Conservation (phyloP, 2,113 vertebrate species). For the Bucco capensis region DNA sequence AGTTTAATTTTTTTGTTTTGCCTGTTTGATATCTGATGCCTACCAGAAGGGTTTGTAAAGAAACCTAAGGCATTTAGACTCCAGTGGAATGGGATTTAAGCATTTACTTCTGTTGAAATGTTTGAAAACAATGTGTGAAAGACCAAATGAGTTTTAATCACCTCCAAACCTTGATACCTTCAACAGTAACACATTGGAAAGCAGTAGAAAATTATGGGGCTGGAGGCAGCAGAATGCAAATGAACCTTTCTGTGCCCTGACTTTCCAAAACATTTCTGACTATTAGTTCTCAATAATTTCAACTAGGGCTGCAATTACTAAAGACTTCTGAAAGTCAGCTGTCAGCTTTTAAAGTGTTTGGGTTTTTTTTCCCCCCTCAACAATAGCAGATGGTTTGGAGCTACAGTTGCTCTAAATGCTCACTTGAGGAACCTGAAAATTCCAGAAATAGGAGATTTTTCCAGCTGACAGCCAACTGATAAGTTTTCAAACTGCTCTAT, state of each 20-base stretch:
- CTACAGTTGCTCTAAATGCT: neutral
- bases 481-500: neutral
- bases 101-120: constrained; percentile 39
- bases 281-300: constrained; percentile 23
- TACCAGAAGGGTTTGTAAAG: constrained; percentile 56
- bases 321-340: constrained; percentile 37
- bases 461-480: constrained; percentile 1
- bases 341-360: constrained; percentile 6
- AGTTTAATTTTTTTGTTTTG: constrained; percentile 51
- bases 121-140: constrained; percentile 37
- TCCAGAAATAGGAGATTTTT: constrained; percentile 17
- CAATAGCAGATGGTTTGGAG: constrained; percentile 26
- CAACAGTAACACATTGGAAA: neutral
- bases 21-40: constrained; percentile 60
- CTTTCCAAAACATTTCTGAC: constrained; percentile 17
- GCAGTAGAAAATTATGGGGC: neutral
- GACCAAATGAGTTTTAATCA: constrained; percentile 21
- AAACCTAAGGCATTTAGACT: constrained; percentile 46
- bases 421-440: constrained; percentile 19
- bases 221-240: constrained; percentile 23
- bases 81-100: constrained; percentile 50
- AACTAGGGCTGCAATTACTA: neutral
- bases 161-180: constrained; percentile 41
- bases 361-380: neutral
- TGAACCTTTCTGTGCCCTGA: neutral